Evolutionary conservation across 2,888 invertebrate genomes (phyloP).

Genomic region (Aelia acuminata): DNA sequence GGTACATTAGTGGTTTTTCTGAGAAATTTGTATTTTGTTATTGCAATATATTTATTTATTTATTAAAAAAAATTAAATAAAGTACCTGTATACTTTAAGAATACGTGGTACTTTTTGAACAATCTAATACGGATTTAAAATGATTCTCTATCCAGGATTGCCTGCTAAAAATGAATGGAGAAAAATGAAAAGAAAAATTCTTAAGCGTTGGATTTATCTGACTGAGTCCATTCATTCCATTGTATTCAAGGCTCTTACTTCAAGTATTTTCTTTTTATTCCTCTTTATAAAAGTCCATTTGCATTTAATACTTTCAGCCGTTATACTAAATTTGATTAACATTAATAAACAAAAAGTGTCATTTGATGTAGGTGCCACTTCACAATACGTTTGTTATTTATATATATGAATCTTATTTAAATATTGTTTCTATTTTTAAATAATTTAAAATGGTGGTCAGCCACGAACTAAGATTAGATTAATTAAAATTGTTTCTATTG

Average conservation of each 20-base stretch:
- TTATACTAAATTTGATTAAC: background rate
- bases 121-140: background rate
- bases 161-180: background rate
- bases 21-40: too few relatives aligned
- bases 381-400: background rate
- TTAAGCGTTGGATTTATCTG: background rate
- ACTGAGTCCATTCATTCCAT: background rate
- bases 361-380: background rate
- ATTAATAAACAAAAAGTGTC: background rate
- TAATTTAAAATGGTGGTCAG: too few relatives aligned
- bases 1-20: too few relatives aligned
- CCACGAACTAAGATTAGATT: too few relatives aligned
- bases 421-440: too few relatives aligned
- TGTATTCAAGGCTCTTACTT: conserved; percentile 15
- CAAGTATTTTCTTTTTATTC: conserved; percentile 3
- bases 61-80: too few relatives aligned
- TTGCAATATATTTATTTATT: too few relatives aligned
- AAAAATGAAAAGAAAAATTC: too few relatives aligned
- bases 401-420: background rate
- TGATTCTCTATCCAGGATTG: background rate
- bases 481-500: too few relatives aligned
- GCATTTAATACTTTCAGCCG: background rate
- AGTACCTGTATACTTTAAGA: too few relatives aligned
- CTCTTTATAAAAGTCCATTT: background rate
- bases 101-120: too few relatives aligned